Evolutionary conservation across 2,797 vertebrate species (phyloP).

Genomic region (Mormyrops boulengeri): DNA sequence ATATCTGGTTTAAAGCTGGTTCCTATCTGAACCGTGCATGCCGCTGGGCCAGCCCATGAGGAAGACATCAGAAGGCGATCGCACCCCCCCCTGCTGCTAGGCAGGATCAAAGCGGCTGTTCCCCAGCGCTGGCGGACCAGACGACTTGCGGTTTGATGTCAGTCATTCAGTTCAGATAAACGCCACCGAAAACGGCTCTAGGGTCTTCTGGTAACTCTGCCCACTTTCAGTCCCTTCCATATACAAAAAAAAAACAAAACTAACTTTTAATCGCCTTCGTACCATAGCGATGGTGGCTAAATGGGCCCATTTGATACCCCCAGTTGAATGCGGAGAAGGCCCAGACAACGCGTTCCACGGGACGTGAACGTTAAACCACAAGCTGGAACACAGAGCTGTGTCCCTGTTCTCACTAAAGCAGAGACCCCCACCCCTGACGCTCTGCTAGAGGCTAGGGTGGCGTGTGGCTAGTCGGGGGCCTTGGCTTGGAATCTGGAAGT

Average conservation of each 20-base stretch:
- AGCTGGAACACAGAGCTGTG: not conserved
- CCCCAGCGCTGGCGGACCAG: not conserved
- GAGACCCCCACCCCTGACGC: not conserved
- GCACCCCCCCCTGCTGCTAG: not conserved
- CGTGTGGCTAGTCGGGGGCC: not conserved
- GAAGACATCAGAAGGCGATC: not conserved
- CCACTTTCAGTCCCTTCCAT: not conserved
- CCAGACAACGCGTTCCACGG: not conserved
- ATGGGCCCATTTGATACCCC: not conserved
- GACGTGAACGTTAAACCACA: not conserved
- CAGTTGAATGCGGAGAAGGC: not conserved
- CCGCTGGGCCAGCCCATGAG: not conserved
- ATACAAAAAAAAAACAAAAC: not conserved
- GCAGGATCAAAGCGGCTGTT: not conserved
- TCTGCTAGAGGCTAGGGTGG: not conserved
- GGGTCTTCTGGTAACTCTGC: not conserved
- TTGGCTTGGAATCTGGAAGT: not conserved
- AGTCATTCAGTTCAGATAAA: not conserved
- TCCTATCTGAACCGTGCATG: not conserved
- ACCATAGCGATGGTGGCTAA: not conserved
- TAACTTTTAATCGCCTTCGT: not conserved
- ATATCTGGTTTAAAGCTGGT: conserved; percentile 3
- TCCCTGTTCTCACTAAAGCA: not conserved
- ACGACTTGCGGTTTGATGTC: not conserved
- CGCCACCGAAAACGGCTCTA: not conserved